phyloP scores from a whole-genome alignment of 1,140 invertebrate species.

The Camponotus floridanus region DNA sequence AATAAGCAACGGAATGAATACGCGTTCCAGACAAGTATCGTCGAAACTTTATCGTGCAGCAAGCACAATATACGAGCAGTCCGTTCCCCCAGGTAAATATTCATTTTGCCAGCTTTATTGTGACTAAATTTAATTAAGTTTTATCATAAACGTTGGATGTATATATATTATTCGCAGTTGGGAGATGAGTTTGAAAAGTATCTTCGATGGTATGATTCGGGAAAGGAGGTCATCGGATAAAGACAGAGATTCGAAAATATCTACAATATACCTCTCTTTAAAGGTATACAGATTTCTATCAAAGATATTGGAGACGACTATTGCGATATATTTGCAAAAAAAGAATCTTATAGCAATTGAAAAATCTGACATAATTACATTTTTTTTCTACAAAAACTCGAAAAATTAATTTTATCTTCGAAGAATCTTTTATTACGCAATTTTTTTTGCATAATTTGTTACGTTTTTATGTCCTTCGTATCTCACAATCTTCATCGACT shows the following conservation, averaged over 20 bases:
- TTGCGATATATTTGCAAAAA: background rate
- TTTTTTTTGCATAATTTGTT: background rate
- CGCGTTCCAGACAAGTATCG: background rate
- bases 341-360: background rate
- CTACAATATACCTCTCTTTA: background rate
- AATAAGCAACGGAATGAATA: constrained; percentile 6
- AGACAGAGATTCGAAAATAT: background rate
- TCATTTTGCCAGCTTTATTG: constrained; percentile 17
- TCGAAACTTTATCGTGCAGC: background rate
- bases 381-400: background rate
- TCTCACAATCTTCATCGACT: constrained; percentile 16
- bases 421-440: background rate
- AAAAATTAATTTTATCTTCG: background rate
- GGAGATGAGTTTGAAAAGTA: constrained; percentile 37
- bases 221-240: background rate
- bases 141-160: background rate
- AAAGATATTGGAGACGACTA: background rate
- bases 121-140: constrained; percentile 37
- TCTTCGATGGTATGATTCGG: background rate
- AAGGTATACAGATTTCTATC: background rate
- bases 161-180: background rate
- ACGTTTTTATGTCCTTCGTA: background rate
- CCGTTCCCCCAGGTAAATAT: constrained; percentile 24
- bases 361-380: background rate
- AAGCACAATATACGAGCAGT: background rate